Evolutionary conservation across 2,888 invertebrate genomes (phyloP).

Genomic region (Globia sparganii): DNA sequence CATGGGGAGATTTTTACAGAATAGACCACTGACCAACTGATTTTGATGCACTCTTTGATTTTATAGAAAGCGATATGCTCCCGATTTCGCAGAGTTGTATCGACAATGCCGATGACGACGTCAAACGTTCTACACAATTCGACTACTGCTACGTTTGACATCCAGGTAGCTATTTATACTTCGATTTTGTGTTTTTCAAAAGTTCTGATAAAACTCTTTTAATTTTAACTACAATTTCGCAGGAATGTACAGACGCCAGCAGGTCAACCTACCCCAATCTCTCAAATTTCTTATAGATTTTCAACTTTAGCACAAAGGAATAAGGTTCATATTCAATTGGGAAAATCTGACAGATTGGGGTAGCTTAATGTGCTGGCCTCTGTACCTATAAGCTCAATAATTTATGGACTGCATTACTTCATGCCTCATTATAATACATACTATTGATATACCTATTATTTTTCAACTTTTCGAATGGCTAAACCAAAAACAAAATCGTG

Average conservation of each 20-base stretch:
- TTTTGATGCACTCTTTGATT: constrained; percentile 10
- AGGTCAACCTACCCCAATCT: too few relatives aligned
- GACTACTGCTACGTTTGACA: constrained; percentile 14
- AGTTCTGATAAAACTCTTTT: too few relatives aligned
- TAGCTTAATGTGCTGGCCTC: too few relatives aligned
- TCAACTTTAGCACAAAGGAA: too few relatives aligned
- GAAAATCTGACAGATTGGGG: too few relatives aligned
- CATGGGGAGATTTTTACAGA: neutral
- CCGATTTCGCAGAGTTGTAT: neutral
- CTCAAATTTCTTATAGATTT: too few relatives aligned
- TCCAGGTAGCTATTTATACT: constrained; percentile 15
- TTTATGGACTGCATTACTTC: neutral
- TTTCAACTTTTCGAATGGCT: too few relatives aligned
- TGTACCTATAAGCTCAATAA: neutral
- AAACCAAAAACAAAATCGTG: too few relatives aligned
- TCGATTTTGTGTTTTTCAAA: neutral
- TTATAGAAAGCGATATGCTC: constrained; percentile 14
- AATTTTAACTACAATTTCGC: too few relatives aligned
- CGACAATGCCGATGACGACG: neutral
- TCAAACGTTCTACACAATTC: constrained; percentile 3
- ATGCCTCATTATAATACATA: neutral
- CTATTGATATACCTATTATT: too few relatives aligned
- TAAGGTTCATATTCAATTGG: too few relatives aligned
- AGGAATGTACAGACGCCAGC: too few relatives aligned
- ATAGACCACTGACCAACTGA: neutral